Conservation (phyloP, 2,797 vertebrate species). For the Sorex maritimensis region DNA sequence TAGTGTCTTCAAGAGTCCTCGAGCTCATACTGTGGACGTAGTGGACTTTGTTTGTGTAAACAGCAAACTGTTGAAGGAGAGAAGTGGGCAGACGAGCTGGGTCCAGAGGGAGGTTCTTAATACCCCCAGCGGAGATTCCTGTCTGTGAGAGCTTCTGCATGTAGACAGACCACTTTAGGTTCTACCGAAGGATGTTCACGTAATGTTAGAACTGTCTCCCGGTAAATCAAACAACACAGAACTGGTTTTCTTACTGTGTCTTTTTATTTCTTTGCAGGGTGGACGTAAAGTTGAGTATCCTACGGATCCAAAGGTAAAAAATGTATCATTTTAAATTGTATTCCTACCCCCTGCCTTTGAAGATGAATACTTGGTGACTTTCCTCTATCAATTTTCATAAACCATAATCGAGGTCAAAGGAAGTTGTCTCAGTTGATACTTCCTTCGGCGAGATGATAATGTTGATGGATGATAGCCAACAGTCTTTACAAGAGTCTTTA, state of each 20-base stretch:
- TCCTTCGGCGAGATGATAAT: not conserved
- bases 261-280: constrained; percentile 91
- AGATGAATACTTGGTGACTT: not conserved
- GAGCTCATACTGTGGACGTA: not conserved
- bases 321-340: not conserved
- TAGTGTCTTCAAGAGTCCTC: constrained; percentile 31
- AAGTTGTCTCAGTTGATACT: not conserved
- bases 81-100: rapidly evolving
- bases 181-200: too few relatives aligned
- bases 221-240: not conserved
- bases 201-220: not conserved
- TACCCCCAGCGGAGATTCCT: not conserved
- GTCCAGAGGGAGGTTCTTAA: too few relatives aligned
- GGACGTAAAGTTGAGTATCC: constrained; percentile 95
- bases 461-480: too few relatives aligned
- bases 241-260: not conserved
- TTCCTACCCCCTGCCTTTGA: not conserved
- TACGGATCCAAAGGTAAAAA: constrained; percentile 94
- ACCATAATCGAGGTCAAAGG: not conserved
- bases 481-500: rapidly evolving
- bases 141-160: not conserved
- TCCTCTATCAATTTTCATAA: not conserved
- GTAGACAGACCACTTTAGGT: not conserved
- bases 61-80: not conserved
- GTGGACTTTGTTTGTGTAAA: constrained; percentile 55